These are phyloP conservation scores for Drosophila littoralis DNA, from an alignment of 1,140 invertebrate species.

Conservation along the genomic window DNA sequence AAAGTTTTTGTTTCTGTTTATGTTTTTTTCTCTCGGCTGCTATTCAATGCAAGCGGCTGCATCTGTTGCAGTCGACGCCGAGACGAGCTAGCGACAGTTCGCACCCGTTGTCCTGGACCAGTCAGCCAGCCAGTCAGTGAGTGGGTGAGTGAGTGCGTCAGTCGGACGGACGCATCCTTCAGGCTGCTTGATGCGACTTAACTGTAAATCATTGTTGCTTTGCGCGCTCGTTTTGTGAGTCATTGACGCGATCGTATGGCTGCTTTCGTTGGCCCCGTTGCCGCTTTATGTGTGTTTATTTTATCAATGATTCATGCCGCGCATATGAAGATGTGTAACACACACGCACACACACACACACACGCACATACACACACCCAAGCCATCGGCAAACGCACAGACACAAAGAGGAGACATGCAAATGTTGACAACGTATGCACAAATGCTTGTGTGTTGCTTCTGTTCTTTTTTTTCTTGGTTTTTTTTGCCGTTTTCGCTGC, in stretches of 20 bases:
- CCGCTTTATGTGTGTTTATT: constrained; percentile 55
- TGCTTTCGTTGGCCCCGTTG: constrained; percentile 45
- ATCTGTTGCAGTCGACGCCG: constrained; percentile 12
- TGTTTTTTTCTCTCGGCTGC: neutral
- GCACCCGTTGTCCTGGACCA: constrained; percentile 9
- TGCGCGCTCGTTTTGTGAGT: constrained; percentile 32
- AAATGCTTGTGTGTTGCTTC: constrained; percentile 29
- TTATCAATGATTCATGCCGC: constrained; percentile 78
- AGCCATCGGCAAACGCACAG: neutral
- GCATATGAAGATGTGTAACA: constrained; percentile 70
- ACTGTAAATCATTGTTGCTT: constrained; percentile 5
- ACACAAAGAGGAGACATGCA: constrained; percentile 66
- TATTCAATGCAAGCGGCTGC: constrained; percentile 12
- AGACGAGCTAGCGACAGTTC: constrained; percentile 46
- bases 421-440: constrained; percentile 62
- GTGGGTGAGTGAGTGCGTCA: neutral
- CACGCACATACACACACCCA: constrained; percentile 28
- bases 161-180: neutral
- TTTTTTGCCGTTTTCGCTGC: constrained; percentile 11
- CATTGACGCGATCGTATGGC: constrained; percentile 66
- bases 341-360: constrained; percentile 28
- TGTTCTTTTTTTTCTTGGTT: constrained; percentile 10
- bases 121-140: neutral
- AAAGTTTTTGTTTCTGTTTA: constrained; percentile 6
- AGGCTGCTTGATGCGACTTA: neutral